Evolutionary conservation across 2,113 vertebrate species (phyloP).

Genomic region (Entelurus aequoreus): DNA sequence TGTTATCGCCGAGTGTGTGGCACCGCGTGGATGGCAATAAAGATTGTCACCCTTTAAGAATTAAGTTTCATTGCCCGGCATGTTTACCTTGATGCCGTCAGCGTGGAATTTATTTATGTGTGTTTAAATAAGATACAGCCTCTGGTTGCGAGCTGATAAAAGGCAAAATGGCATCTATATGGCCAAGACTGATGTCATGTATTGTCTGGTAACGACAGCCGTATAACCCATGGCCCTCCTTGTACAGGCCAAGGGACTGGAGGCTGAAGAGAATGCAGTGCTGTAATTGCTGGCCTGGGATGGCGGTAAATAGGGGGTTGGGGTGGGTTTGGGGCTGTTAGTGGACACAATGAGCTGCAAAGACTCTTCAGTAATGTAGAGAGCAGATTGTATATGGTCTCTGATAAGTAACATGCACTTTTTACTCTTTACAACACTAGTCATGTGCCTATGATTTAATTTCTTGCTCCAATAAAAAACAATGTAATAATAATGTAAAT

Average conservation of each 20-base stretch:
- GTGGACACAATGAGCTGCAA: slow-evolving; percentile 56
- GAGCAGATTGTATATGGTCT: slow-evolving; percentile 46
- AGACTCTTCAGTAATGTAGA: slow-evolving; percentile 41
- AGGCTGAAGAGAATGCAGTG: slow-evolving; percentile 41
- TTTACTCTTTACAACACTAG: slow-evolving; percentile 34
- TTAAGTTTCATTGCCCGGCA: slow-evolving; percentile 14
- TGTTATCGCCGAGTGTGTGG: slow-evolving; percentile 12
- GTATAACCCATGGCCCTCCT: slow-evolving; percentile 40
- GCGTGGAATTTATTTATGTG: slow-evolving; percentile 12
- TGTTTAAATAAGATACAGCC: slow-evolving; percentile 38
- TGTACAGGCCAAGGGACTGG: slow-evolving; percentile 33
- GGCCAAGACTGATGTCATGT: slow-evolving; percentile 31
- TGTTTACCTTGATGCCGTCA: slow-evolving; percentile 9
- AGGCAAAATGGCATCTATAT: slow-evolving; percentile 42
- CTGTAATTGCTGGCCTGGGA: slow-evolving; percentile 51
- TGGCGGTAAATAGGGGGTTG: slow-evolving; percentile 53
- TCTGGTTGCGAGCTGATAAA: slow-evolving; percentile 47
- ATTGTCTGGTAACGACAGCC: slow-evolving; percentile 49
- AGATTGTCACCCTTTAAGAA: slow-evolving; percentile 7
- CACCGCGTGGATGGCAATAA: slow-evolving; percentile 10
- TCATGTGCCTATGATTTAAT: slow-evolving; percentile 28
- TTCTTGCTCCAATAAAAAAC: neutral
- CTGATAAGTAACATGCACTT: slow-evolving; percentile 54
- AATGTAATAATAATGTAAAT: no score
- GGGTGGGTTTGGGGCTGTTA: slow-evolving; percentile 10